These are phyloP conservation scores for Lacerta bilineata DNA, from an alignment of 2,797 vertebrate species.

Conservation along the genomic window DNA sequence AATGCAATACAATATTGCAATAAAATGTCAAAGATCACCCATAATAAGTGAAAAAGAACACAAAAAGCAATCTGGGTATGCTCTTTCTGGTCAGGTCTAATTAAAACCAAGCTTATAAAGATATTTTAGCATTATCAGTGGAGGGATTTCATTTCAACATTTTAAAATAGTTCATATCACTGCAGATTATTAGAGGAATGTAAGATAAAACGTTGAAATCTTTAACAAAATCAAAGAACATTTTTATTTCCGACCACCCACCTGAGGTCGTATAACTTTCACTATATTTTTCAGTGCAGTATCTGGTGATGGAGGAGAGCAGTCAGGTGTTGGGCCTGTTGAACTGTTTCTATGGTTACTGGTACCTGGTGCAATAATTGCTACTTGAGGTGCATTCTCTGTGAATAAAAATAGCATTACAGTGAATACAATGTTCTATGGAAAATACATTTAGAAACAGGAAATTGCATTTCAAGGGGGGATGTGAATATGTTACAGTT, in stretches of 20 bases:
- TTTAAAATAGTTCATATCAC: not conserved
- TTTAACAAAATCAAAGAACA: not conserved
- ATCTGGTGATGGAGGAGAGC: conserved; percentile 96
- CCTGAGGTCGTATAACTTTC: conserved; percentile 99
- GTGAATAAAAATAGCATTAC: conserved; percentile 79
- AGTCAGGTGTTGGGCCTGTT: conserved; percentile 96
- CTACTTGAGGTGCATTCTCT: conserved; percentile 92
- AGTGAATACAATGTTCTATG: conserved; percentile 66
- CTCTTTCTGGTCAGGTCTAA: not conserved
- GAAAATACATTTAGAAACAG: conserved; percentile 55
- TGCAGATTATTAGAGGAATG: not conserved
- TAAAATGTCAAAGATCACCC: not conserved
- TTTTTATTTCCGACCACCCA: conserved; percentile 76
- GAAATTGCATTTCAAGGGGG: conserved; percentile 58
- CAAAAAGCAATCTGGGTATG: not conserved
- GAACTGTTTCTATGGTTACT: conserved; percentile 95
- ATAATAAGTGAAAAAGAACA: not conserved
- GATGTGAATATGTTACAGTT: conserved; percentile 41
- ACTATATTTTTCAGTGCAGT: conserved; percentile 98
- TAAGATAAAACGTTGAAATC: not conserved
- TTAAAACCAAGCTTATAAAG: conserved; percentile 25
- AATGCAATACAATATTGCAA: not conserved
- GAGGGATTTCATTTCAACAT: conserved; percentile 20
- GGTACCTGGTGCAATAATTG: conserved; percentile 87
- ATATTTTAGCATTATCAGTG: not conserved